Percentiles rank a stretch among this genome's conserved stretches.
Conservation (phyloP, 2,113 vertebrate species). For the Clinocottus analis region DNA sequence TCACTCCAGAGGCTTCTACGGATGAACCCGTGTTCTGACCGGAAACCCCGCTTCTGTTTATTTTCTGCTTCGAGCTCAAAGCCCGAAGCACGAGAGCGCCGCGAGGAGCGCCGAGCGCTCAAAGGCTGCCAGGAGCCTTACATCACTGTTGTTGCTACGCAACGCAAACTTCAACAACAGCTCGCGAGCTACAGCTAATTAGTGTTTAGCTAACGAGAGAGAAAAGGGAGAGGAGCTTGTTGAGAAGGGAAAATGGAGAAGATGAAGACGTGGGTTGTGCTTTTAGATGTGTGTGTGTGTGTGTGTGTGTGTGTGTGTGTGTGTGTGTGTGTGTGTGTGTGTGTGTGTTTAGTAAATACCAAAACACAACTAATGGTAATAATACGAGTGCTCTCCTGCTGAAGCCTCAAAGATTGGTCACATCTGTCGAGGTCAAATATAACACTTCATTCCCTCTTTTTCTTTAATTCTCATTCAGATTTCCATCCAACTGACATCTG, state of each 20-base stretch:
- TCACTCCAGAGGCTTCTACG: background rate
- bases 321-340: no score
- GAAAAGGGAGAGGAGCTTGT: background rate
- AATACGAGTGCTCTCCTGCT: no score
- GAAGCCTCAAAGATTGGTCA: no score
- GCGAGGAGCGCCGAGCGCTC: conserved; percentile 19
- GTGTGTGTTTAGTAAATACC: no score
- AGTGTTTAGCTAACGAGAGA: conserved; percentile 25
- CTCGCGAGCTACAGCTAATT: conserved; percentile 31
- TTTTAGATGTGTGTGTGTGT: background rate
- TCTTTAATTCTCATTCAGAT: no score
- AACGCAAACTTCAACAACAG: conserved; percentile 45
- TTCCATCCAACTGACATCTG: no score
- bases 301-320: no score
- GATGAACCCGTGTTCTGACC: background rate
- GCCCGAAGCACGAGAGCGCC: background rate
- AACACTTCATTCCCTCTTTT: no score
- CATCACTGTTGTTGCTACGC: conserved; percentile 51
- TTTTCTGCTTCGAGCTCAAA: conserved; percentile 6
- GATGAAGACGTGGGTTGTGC: background rate
- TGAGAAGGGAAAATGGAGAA: background rate
- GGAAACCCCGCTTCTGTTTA: background rate
- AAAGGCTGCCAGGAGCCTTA: conserved; percentile 30
- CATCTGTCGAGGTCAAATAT: no score
- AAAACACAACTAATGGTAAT: no score